A percentile compares a stretch with the other conserved stretches of the same genome.
Evolutionary conservation across 2,888 invertebrate genomes (phyloP).

Genomic region (Eumacrocentrus americanus): DNA sequence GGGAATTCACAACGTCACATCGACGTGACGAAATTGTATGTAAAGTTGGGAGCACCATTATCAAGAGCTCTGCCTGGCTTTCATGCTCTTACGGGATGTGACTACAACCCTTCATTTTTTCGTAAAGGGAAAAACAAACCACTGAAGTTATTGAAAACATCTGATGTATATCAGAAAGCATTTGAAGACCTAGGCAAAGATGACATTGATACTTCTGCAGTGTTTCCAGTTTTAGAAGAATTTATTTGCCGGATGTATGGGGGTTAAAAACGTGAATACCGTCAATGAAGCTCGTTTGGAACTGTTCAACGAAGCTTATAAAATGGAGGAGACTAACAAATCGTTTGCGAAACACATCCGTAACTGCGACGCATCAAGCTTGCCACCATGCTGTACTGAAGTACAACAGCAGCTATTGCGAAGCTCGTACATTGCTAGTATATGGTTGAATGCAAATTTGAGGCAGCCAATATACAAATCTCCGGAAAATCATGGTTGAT

Average conservation of each 20-base stretch:
- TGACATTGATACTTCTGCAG: too few relatives aligned
- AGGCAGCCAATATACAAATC: conserved; percentile 25
- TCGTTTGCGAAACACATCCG: too few relatives aligned
- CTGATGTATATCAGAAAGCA: background rate
- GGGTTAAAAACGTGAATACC: too few relatives aligned
- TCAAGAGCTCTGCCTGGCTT: conserved; percentile 18
- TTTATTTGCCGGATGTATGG: too few relatives aligned
- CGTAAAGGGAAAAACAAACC: conserved; percentile 9
- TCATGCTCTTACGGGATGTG: conserved; percentile 30
- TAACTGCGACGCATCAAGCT: too few relatives aligned
- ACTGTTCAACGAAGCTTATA: too few relatives aligned
- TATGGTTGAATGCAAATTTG: conserved; percentile 39
- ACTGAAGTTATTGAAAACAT: background rate
- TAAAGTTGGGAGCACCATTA: conserved; percentile 2
- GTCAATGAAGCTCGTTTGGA: too few relatives aligned
- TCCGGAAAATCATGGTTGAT: conserved; percentile 36
- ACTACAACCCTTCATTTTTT: conserved; percentile 30
- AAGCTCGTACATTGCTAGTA: conserved; percentile 38
- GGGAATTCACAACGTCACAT: conserved; percentile 16
- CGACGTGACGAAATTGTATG: background rate
- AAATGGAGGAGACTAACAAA: too few relatives aligned
- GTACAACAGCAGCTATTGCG: too few relatives aligned
- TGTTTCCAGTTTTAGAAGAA: conserved; percentile 8
- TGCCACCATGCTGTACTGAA: too few relatives aligned
- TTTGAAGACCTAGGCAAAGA: background rate